These are phyloP conservation scores for Byasa hedistus DNA, from an alignment of 2,888 invertebrate genomes.

Conservation along the genomic window DNA sequence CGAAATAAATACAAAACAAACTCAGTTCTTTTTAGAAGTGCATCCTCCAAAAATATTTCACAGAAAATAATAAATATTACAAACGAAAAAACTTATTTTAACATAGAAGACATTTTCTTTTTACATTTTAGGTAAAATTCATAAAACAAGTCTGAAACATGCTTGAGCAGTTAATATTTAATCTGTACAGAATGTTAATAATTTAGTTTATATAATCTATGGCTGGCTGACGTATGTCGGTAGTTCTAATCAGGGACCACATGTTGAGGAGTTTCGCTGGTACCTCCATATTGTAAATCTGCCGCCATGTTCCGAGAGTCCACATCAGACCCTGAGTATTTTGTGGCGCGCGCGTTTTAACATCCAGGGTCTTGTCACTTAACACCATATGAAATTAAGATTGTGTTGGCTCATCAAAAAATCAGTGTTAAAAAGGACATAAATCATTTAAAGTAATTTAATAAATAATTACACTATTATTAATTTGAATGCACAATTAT, in stretches of 20 bases:
- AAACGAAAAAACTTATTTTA: slow-evolving; percentile 15
- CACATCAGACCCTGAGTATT: background rate
- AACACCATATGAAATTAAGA: no score
- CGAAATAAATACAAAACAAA: slow-evolving; percentile 15
- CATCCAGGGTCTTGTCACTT: no score
- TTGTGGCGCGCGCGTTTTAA: background rate
- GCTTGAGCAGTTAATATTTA: slow-evolving; percentile 25
- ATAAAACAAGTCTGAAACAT: slow-evolving; percentile 14
- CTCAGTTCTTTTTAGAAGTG: slow-evolving; percentile 29
- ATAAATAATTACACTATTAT: background rate
- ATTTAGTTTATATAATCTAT: background rate
- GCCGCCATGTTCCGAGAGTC: background rate
- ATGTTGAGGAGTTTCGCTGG: no score
- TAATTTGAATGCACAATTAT: background rate
- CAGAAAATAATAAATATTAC: slow-evolving; percentile 25
- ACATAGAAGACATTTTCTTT: slow-evolving; percentile 12
- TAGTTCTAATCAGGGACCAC: no score
- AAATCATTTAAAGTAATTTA: no score
- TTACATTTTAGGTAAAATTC: slow-evolving; percentile 22
- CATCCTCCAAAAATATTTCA: slow-evolving; percentile 10
- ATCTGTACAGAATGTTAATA: slow-evolving; percentile 20
- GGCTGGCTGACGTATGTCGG: background rate
- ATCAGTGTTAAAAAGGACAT: no score
- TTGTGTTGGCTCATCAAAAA: no score
- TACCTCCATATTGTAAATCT: background rate